Percentiles rank a stretch among this genome's conserved stretches.
Evolutionary conservation across 2,888 invertebrate species (phyloP).

Genomic region (Spicauda simplicius): DNA sequence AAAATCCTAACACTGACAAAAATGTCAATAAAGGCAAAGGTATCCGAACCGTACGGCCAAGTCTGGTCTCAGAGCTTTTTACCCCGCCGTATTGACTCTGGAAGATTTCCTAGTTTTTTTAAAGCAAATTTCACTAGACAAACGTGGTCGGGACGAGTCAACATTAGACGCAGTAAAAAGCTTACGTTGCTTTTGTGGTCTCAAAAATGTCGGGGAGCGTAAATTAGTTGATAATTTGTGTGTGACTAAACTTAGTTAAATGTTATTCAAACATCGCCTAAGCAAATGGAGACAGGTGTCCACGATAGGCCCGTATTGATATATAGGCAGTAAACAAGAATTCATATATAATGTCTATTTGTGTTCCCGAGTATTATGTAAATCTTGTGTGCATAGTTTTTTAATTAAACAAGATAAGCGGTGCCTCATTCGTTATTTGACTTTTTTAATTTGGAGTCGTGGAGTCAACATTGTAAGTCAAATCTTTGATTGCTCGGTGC

Average conservation of each 20-base stretch:
- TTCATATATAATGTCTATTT: slow-evolving; percentile 58
- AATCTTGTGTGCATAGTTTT: slow-evolving; percentile 71
- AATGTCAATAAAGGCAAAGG: slow-evolving; percentile 25
- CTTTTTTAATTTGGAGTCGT: slow-evolving; percentile 63
- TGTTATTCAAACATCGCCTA: slow-evolving; percentile 78
- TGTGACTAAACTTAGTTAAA: slow-evolving; percentile 82
- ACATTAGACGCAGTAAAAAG: slow-evolving; percentile 63
- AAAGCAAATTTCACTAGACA: slow-evolving; percentile 42
- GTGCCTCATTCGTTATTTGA: slow-evolving; percentile 69
- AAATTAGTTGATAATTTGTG: slow-evolving; percentile 84
- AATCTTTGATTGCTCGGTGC: slow-evolving; percentile 43
- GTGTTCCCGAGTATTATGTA: slow-evolving; percentile 70
- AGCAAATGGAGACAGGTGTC: slow-evolving; percentile 83
- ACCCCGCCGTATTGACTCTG: slow-evolving; percentile 49
- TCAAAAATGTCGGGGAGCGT: slow-evolving; percentile 70
- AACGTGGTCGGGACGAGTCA: slow-evolving; percentile 47
- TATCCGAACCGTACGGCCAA: slow-evolving; percentile 36
- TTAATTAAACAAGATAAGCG: slow-evolving; percentile 81
- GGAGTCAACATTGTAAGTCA: slow-evolving; percentile 57
- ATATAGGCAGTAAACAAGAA: slow-evolving; percentile 55
- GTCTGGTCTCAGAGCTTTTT: slow-evolving; percentile 39
- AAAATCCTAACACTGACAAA: slow-evolving; percentile 4
- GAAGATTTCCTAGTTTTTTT: slow-evolving; percentile 51
- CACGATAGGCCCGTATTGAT: slow-evolving; percentile 71
- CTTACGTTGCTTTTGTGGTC: slow-evolving; percentile 63